Percentiles rank a stretch among this genome's conserved stretches.
Conservation (phyloP, 2,797 vertebrate species). For the Cryptoblepharus egeriae region DNA sequence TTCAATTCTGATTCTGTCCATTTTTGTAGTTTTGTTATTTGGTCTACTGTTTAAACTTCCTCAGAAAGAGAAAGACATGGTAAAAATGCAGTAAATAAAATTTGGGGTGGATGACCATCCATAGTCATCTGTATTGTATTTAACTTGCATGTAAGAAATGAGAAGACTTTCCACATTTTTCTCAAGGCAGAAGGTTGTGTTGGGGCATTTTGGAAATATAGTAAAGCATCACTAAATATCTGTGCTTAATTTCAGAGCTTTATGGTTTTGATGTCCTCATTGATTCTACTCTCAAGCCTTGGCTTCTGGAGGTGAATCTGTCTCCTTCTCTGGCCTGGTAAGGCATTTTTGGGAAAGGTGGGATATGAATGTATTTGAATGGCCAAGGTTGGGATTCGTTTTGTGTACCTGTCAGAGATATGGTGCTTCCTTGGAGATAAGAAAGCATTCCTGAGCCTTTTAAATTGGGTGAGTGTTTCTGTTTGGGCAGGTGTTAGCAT, state of each 20-base stretch:
- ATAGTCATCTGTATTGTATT: not conserved
- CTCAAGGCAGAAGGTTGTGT: not conserved
- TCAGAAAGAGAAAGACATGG: too few species aligned
- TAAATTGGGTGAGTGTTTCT: not conserved
- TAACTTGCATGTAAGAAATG: not conserved
- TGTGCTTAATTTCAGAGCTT: conserved; percentile 84
- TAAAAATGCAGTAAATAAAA: too few species aligned
- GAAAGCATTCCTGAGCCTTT: not conserved
- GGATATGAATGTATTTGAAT: conserved; percentile 22
- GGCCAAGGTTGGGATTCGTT: not conserved
- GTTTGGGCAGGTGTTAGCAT: too few species aligned
- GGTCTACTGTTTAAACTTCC: too few species aligned
- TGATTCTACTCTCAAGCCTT: conserved; percentile 95
- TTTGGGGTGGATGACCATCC: not conserved
- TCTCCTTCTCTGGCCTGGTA: conserved; percentile 97
- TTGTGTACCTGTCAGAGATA: conserved; percentile 6
- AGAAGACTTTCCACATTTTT: not conserved
- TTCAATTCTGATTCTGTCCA: too few species aligned
- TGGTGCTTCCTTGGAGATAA: conserved; percentile 16
- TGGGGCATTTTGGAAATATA: not conserved
- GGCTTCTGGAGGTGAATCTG: conserved; percentile 97
- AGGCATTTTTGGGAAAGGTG: conserved; percentile 66
- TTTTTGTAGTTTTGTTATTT: too few species aligned
- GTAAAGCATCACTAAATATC: not conserved
- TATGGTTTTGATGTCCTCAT: conserved; percentile 98